These are phyloP conservation scores for Sprattus sprattus DNA, from an alignment of 2,113 vertebrate genomes.

Conservation along the genomic window DNA sequence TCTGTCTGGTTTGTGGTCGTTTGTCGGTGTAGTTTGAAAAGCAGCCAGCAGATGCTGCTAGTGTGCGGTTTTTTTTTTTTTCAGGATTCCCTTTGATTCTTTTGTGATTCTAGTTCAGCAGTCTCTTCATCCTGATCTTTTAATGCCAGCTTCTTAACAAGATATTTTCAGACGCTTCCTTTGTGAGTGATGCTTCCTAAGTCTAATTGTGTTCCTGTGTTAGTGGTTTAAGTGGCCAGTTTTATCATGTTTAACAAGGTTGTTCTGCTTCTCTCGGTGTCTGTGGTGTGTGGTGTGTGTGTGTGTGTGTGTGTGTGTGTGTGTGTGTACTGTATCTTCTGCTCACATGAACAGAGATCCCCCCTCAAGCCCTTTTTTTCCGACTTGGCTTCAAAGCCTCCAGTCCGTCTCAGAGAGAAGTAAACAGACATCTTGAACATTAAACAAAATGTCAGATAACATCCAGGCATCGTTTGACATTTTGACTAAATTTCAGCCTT, in stretches of 20 bases:
- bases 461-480: not conserved
- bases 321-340: not conserved
- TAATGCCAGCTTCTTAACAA: not conserved
- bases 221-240: not conserved
- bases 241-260: too few relatives aligned
- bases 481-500: not conserved
- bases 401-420: not conserved
- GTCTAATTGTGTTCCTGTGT: not conserved
- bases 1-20: not conserved
- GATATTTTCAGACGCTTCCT: not conserved
- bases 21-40: slow-evolving; percentile 70
- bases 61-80: slow-evolving; percentile 68
- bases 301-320: not conserved
- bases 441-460: not conserved
- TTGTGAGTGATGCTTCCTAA: not conserved
- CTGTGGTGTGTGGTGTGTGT: not conserved
- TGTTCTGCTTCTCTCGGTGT: not conserved
- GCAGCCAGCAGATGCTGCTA: slow-evolving; percentile 84
- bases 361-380: not conserved
- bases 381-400: not conserved
- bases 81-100: not conserved
- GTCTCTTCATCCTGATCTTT: not conserved
- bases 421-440: not conserved
- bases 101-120: not conserved
- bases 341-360: not conserved